These are phyloP conservation scores for Paracyclopina nana DNA, from an alignment of 1,140 invertebrate genomes.

Conservation along the genomic window DNA sequence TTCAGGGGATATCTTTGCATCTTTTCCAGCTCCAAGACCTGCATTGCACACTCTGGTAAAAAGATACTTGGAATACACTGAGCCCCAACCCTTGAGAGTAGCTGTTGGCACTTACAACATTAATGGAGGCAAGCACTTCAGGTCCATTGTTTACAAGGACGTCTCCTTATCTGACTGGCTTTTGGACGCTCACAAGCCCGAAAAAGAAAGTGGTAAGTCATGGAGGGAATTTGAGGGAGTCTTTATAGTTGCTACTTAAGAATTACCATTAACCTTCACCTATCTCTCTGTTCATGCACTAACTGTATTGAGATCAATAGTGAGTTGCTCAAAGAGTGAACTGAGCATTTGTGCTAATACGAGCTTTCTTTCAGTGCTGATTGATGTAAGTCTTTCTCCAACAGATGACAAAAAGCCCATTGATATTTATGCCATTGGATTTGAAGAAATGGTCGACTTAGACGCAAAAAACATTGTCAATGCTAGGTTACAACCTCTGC, in stretches of 20 bases:
- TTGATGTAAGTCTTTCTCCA: conserved; percentile 28
- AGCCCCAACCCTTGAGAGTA: conserved; percentile 46
- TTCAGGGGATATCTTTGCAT: conserved; percentile 4
- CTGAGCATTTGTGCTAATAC: too few species aligned
- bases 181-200: conserved; percentile 14
- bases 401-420: conserved; percentile 30
- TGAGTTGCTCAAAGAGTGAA: too few species aligned
- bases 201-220: conserved; percentile 13
- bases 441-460: conserved; percentile 97
- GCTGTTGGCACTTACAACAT: conserved; percentile 95
- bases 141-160: conserved; percentile 77
- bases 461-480: conserved; percentile 97
- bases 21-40: conserved; percentile 27
- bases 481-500: conserved; percentile 37
- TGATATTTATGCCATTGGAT: conserved; percentile 92
- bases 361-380: conserved; percentile 27
- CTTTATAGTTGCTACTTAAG: too few species aligned
- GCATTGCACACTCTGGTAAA: conserved; percentile 32
- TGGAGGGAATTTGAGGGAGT: too few species aligned
- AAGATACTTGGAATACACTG: conserved; percentile 60
- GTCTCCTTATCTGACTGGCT: conserved; percentile 11
- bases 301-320: too few species aligned
- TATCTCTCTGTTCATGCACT: too few species aligned
- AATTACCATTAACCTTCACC: too few species aligned
- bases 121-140: conserved; percentile 95